A percentile compares a stretch with the other conserved stretches of the same genome.
These are phyloP conservation scores for Cosmia trapezina DNA, from an alignment of 2,888 invertebrate species.

Conservation along the genomic window DNA sequence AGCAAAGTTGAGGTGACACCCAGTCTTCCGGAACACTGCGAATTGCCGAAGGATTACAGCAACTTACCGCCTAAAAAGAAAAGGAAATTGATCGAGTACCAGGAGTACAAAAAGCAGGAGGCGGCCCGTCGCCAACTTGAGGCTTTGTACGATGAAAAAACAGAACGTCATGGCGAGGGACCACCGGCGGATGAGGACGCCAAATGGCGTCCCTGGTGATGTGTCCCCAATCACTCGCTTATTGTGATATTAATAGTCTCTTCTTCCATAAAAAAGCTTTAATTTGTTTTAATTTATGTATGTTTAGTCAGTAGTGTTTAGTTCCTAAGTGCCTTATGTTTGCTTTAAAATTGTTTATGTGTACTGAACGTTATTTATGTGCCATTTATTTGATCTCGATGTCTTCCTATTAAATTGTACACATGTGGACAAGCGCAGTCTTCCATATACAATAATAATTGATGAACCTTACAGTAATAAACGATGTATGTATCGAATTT, in stretches of 20 bases:
- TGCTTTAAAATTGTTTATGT: conserved; percentile 55
- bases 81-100: conserved; percentile 89
- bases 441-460: conserved; percentile 57
- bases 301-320: conserved; percentile 61
- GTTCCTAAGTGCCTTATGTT: conserved; percentile 63
- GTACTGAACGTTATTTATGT: conserved; percentile 73
- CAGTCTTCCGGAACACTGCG: conserved; percentile 86
- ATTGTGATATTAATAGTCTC: conserved; percentile 88
- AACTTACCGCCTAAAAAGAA: conserved; percentile 89
- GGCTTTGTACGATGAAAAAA: conserved; percentile 84
- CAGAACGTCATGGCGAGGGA: conserved; percentile 75
- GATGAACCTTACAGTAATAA: conserved; percentile 55
- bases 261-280: conserved; percentile 89
- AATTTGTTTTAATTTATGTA: conserved; percentile 86
- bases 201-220: conserved; percentile 88
- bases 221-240: conserved; percentile 54
- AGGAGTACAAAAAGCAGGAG: conserved; percentile 89
- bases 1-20: conserved; percentile 78
- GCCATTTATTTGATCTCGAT: conserved; percentile 87
- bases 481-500: conserved; percentile 50
- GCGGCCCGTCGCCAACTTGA: conserved; percentile 85
- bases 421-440: conserved; percentile 50
- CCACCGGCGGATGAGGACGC: conserved; percentile 82
- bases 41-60: conserved; percentile 88
- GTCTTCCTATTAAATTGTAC: conserved; percentile 80